Conservation (phyloP, 1,140 invertebrate genomes). For the Drosophila micromelanica region DNA sequence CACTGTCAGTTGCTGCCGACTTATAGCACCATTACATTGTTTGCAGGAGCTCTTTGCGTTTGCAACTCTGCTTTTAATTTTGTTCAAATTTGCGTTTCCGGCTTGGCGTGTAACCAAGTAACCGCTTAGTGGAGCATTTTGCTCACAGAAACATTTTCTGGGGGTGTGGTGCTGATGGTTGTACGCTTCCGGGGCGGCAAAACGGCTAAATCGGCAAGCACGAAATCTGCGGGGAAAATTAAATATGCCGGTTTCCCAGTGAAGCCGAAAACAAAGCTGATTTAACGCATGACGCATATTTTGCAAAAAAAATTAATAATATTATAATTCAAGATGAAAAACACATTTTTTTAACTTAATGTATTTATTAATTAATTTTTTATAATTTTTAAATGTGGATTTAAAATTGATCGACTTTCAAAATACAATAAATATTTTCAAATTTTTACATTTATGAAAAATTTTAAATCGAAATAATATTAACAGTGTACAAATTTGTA, state of each 20-base stretch:
- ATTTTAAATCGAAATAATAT: too few relatives aligned
- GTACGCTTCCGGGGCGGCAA: constrained; percentile 9
- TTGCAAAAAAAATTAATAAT: not conserved
- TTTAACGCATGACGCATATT: constrained; percentile 8
- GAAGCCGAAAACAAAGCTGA: constrained; percentile 14
- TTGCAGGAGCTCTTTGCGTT: constrained; percentile 21
- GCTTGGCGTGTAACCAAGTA: constrained; percentile 39
- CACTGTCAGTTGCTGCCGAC: constrained; percentile 15
- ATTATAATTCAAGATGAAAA: not conserved
- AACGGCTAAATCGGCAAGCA: constrained; percentile 6
- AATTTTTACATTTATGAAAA: too few relatives aligned
- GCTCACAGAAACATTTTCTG: constrained; percentile 11
- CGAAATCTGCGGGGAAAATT: constrained; percentile 8
- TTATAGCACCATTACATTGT: constrained; percentile 7
- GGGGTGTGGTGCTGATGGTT: too few relatives aligned
- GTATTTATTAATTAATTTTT: too few relatives aligned
- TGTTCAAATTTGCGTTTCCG: constrained; percentile 46
- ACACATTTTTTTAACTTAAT: not conserved
- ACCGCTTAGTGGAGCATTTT: constrained; percentile 29
- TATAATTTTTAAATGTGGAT: too few relatives aligned
- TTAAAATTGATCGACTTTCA: too few relatives aligned
- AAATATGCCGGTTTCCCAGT: constrained; percentile 8
- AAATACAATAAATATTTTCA: too few relatives aligned
- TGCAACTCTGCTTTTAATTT: constrained; percentile 40
- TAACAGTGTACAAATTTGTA: too few relatives aligned